Percentiles rank a stretch among this genome's conserved stretches.
phyloP scores from a whole-genome alignment of 2,888 invertebrate genomes.

The Metallyticus violacea region DNA sequence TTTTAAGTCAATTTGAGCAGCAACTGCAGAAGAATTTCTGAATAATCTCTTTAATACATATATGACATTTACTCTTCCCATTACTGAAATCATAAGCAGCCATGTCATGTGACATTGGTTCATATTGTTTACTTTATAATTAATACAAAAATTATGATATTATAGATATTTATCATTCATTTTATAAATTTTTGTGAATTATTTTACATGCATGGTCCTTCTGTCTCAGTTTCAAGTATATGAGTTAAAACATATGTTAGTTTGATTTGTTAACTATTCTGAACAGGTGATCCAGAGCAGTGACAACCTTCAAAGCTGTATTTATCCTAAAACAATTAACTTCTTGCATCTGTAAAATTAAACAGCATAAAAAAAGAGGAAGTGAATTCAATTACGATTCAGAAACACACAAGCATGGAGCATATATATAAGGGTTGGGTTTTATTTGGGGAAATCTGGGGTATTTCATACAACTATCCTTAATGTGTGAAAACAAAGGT shows the following conservation, averaged over 20 bases:
- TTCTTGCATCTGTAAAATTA: background rate
- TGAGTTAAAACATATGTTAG: background rate
- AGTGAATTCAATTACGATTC: background rate
- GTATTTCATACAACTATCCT: background rate
- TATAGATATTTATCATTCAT: too few relatives aligned
- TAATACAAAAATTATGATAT: background rate
- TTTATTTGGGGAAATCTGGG: background rate
- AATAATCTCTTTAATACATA: too few relatives aligned
- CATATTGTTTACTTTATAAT: background rate
- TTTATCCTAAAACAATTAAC: background rate
- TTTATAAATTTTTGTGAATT: too few relatives aligned
- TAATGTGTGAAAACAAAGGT: background rate
- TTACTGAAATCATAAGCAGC: background rate
- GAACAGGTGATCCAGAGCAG: slow-evolving; percentile 28
- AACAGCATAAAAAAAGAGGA: background rate
- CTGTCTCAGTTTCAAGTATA: background rate
- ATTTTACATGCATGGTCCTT: background rate
- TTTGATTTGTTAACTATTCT: background rate
- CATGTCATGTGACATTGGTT: background rate
- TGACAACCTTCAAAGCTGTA: slow-evolving; percentile 16
- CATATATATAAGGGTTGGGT: background rate
- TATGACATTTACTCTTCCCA: background rate
- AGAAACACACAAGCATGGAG: background rate
- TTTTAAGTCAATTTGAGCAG: too few relatives aligned
- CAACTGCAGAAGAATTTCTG: too few relatives aligned